These are phyloP conservation scores for Dasyurus viverrinus DNA, from an alignment of 2,113 vertebrate genomes.

Conservation along the genomic window DNA sequence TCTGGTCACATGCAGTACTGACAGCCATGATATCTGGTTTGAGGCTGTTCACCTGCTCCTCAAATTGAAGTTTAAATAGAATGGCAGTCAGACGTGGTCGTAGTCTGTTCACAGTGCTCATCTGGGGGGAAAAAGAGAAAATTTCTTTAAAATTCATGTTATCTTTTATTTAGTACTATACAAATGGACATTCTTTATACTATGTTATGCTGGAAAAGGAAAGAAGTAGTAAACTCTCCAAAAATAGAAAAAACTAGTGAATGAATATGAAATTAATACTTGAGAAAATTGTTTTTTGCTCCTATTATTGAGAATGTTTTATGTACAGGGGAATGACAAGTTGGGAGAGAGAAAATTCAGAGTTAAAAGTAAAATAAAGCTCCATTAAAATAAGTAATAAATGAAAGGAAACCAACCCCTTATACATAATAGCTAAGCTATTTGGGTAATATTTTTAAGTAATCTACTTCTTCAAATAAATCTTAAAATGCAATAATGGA, in stretches of 20 bases:
- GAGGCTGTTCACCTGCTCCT: conserved; percentile 96
- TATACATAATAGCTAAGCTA: background rate
- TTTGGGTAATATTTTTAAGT: background rate
- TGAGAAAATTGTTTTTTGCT: conserved; percentile 74
- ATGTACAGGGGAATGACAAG: background rate
- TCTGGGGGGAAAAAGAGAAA: conserved; percentile 88
- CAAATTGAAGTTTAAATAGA: conserved; percentile 98
- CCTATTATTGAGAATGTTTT: conserved; percentile 63
- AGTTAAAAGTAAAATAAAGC: conserved; percentile 43
- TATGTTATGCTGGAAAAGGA: conserved; percentile 84
- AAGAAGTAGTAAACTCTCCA: conserved; percentile 84
- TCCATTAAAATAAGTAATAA: conserved; percentile 41
- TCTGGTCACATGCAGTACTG: conserved; percentile 94
- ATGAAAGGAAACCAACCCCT: background rate
- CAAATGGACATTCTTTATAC: conserved; percentile 78
- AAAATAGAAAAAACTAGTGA: conserved; percentile 79
- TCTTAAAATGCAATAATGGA: background rate
- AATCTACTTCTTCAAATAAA: background rate
- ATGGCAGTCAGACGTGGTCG: conserved; percentile 94
- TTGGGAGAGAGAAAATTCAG: conserved; percentile 46
- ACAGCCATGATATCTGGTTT: conserved; percentile 97
- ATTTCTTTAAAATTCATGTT: conserved; percentile 86
- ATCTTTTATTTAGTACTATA: conserved; percentile 79
- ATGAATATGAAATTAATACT: conserved; percentile 76
- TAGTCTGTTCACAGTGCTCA: conserved; percentile 95